Evolutionary conservation across 2,113 vertebrate genomes (phyloP), one percentile per base, ranked within the genome.

Genomic region (Hylia prasina): DNA sequence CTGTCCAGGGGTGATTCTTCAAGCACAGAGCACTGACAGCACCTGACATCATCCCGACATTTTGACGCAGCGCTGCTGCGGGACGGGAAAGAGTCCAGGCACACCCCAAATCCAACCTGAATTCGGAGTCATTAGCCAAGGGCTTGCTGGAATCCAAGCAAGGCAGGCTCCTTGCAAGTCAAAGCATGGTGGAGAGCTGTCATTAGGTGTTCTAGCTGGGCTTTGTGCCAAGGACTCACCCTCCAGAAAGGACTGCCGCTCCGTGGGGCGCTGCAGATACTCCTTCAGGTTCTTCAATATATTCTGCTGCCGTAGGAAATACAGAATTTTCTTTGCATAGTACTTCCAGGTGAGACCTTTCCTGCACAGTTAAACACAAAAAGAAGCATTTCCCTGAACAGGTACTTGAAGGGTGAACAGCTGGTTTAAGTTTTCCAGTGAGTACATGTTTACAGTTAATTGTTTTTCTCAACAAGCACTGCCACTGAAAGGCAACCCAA

Each of bases 311-410:
- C 99, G 98, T 69, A 99, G 98, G 97, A 99, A 99, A 97, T 99
- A 99, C 25, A 99, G 98, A 83, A 99, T 99, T 98, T 99, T 99
- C 98, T 99, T 99, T 94, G 99, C 99, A 93, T 99, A 99, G 97
- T 99, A 99, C 94, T 99, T 99, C 98, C 99, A 97, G 12, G 99
- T 99, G 97, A 99, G 97, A 81, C 98, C 99, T 98, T 99, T 99
- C 97, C 99, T 99, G 96, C 56, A 94, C 37, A 87, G 89, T 64
- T 20, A 95, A 95, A 94, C 56, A 90, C 86, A 87, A 64, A 48
- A 71, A 73, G 22, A 7, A 54, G 50, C 1, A 72, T 44, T 95
- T 61, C 70, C 39, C 63, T 88, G 7, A 82, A 40, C 0, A 54
- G 70, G 48, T n/a, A 37, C n/a, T 72, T 75, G 25, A 75, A 68